Percentiles rank a stretch among this genome's conserved stretches.
These are phyloP conservation scores for Scaptomyza montana DNA, from an alignment of 1,140 invertebrate genomes.

Conservation along the genomic window DNA sequence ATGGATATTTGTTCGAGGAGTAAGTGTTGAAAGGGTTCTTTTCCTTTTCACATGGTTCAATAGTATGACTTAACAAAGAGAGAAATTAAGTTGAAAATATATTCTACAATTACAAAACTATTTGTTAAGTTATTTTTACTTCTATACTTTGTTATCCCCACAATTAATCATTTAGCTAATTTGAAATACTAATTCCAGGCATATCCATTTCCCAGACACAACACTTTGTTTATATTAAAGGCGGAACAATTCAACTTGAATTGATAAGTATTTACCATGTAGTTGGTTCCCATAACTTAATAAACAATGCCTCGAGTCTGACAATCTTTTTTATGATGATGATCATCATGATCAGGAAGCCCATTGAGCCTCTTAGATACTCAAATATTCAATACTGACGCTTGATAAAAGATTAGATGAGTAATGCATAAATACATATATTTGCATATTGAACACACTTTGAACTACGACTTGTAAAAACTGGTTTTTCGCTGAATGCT, in stretches of 20 bases:
- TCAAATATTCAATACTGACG: background rate
- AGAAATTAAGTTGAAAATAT: too few species aligned
- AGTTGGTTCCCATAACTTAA: slow-evolving; percentile 14
- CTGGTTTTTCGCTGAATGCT: background rate
- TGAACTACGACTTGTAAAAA: background rate
- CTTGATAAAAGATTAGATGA: slow-evolving; percentile 1
- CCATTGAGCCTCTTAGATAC: background rate
- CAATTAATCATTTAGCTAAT: slow-evolving; percentile 16
- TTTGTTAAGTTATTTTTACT: too few species aligned
- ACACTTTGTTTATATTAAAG: background rate
- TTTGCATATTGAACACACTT: background rate
- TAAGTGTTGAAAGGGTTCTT: too few species aligned
- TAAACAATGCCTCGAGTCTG: background rate
- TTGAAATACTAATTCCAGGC: slow-evolving; percentile 18
- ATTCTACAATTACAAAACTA: too few species aligned
- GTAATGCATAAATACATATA: slow-evolving; percentile 1
- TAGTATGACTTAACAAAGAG: too few species aligned
- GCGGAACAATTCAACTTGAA: slow-evolving; percentile 1
- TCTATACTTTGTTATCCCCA: too few species aligned
- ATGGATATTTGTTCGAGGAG: background rate
- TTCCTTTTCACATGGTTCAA: too few species aligned
- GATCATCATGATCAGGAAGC: slow-evolving; percentile 7
- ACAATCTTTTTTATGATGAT: background rate
- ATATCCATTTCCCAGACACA: slow-evolving; percentile 28
- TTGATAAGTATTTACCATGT: background rate